Percentiles rank a stretch among this genome's conserved stretches.
These are phyloP conservation scores for Oreochromis tanganicae DNA, from an alignment of 2,113 vertebrate species.

Conservation along the genomic window DNA sequence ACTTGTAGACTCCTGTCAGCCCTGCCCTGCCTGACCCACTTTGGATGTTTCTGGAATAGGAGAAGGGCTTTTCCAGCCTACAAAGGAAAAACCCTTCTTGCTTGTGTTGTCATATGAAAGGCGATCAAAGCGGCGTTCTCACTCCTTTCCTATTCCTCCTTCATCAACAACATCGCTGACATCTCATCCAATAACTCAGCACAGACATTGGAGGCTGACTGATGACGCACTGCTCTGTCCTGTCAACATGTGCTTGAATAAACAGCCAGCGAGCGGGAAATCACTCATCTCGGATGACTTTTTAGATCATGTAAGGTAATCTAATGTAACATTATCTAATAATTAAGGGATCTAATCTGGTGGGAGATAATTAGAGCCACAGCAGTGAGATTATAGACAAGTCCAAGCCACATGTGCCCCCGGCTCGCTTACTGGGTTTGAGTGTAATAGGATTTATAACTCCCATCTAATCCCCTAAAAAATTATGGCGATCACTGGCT, in stretches of 20 bases:
- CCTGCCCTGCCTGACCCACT: slow-evolving; percentile 60
- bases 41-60: slow-evolving; percentile 54
- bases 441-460: slow-evolving; percentile 55
- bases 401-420: slow-evolving; percentile 11
- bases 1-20: slow-evolving; percentile 31
- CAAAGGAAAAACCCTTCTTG: slow-evolving; percentile 18
- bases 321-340: slow-evolving; percentile 43
- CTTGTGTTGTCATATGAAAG: slow-evolving; percentile 12
- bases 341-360: slow-evolving; percentile 44
- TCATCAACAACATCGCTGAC: slow-evolving; percentile 3
- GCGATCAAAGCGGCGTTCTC: background rate
- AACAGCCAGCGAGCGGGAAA: background rate
- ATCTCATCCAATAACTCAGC: slow-evolving; percentile 1
- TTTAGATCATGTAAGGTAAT: slow-evolving; percentile 21
- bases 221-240: slow-evolving; percentile 8
- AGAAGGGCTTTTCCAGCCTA: slow-evolving; percentile 53
- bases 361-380: slow-evolving; percentile 31
- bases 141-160: background rate
- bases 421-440: slow-evolving; percentile 15
- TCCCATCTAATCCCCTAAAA: slow-evolving; percentile 24
- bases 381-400: slow-evolving; percentile 12
- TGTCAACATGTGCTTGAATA: background rate
- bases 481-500: slow-evolving; percentile 13
- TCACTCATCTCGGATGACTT: background rate
- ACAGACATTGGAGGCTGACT: background rate